These are phyloP conservation scores for Heliconius cydno DNA, from an alignment of 2,888 invertebrate genomes.

Conservation along the genomic window DNA sequence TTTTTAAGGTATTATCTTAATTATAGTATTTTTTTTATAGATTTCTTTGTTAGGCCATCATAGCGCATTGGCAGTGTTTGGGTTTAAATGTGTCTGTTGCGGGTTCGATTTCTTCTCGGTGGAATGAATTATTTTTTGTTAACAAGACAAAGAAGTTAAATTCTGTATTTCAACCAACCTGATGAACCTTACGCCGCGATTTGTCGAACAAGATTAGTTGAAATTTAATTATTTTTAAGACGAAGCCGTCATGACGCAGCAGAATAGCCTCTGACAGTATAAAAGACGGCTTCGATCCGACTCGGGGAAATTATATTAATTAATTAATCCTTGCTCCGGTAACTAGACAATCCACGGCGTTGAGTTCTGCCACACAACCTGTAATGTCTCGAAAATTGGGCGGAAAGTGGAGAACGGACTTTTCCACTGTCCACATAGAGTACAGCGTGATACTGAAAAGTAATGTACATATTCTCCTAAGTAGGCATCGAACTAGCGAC, in stretches of 20 bases:
- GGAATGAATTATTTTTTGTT: not conserved
- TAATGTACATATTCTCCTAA: not conserved
- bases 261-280: too few relatives aligned
- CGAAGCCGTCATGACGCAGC: too few relatives aligned
- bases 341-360: not conserved
- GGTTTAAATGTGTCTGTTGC: not conserved
- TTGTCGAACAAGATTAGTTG: too few relatives aligned
- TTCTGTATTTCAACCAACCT: not conserved
- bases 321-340: too few relatives aligned
- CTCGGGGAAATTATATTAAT: too few relatives aligned
- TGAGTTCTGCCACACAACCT: not conserved
- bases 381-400: not conserved
- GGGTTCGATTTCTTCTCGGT: not conserved
- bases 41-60: not conserved
- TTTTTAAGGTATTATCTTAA: not conserved
- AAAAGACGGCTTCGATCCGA: too few relatives aligned
- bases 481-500: not conserved
- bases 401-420: not conserved
- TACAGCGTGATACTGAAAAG: not conserved
- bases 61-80: not conserved
- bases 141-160: too few relatives aligned
- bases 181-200: too few relatives aligned
- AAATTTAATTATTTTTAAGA: too few relatives aligned
- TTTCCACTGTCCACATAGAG: too few relatives aligned
- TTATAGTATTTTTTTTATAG: not conserved